Evolutionary conservation across 2,113 vertebrate genomes (phyloP), one percentile per base, ranked within the genome.

Genomic region (Edolisoma coerulescens): DNA sequence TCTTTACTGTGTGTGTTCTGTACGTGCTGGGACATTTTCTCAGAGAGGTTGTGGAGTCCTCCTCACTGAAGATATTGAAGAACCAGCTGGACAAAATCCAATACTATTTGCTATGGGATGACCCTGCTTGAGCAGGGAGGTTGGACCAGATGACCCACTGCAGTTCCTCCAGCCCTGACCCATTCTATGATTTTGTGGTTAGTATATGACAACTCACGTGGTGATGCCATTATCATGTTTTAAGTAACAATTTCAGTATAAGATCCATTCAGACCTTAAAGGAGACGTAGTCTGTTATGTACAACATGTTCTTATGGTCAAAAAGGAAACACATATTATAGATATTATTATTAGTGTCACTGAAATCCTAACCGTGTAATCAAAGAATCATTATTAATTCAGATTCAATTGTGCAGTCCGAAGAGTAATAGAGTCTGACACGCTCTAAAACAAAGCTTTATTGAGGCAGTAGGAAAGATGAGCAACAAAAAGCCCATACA

Each of bases 401-500:
- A 67, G 12, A 67, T 56, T 37, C 8, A 80, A 10, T 37, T 70
- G 7, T 21, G 6, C 4, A 2, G 19, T 61, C 69, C 3, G 7
- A 81, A 56, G 3, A 50, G 37, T 39, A 49, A 41, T 54, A 32
- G 41, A 41, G 7, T 65, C 45, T 67, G 41, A 41, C 18, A 49
- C 0, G 1, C 47, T 82, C 41, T 30, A 57, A 73, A 81, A 37
- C 4, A 57, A 52, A 37, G 5, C 12, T 92, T 73, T 57, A 42
- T 5, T 65, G 30, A 68, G 42, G 42, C 27, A 73, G 17, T 15
- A 73, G 21, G 28, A 71, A 65, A 65, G 11, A 33, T 32, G 30
- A 77, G 6, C 14, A 71, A 45, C 42, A 52, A 47, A 1, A 5
- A 6, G 1, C 8, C 33, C 6, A 13, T 26, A 37, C 0, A 6